Base-by-base conservation (phyloP, 2,888 invertebrate genomes). In the Chymomyza amoena region DNA sequence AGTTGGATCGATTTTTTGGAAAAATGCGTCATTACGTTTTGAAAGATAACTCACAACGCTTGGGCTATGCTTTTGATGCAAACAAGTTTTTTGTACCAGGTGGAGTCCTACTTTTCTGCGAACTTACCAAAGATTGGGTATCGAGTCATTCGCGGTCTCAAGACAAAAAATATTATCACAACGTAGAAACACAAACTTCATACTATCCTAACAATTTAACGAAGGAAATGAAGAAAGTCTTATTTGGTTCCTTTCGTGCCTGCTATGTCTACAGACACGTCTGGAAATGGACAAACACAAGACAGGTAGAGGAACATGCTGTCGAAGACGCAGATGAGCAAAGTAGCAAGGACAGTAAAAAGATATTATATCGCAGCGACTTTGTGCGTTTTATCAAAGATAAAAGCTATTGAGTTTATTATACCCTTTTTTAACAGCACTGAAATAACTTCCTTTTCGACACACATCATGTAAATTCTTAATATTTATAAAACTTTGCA, bases 251-350 rank as follows among this genome's bases (percentile, higher is more conserved):
- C 2, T 92, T 92, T 70, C 87, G 90, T 0, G 83, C 89, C 10
- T 87, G 89, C 59, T 92, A 89, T 73, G 61, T 63, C 1, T 74
- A 84, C 0, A 89, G 32, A 32, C 6, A 7, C 92, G 1, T 67
- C 15, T 92, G 92, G 92, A 91, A 91, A 70, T 92, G 92, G 91
- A 89, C 90, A 16, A 83, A 89, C 74, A 84, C 87, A 13, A 75
- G 78, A 63, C 92, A 92, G 79, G 92, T 92, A 51, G 84, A 89
- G 9, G 89, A 91, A 70, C 66, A 72, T 3, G 78, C 89, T 50
- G 72, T 64, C 32, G 80, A 80, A 69, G 78, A 81, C 36, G 39
- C 39, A 45, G 36, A 36, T 10, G 89, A 91, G 70, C 67, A 72
- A 3, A 77, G 89, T 45, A 72, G 62, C 39, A 80, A 80, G 69